A percentile compares a stretch with the other conserved stretches of the same genome.
Evolutionary conservation across 2,888 invertebrate genomes (phyloP).

Genomic region (Anodontia alba): DNA sequence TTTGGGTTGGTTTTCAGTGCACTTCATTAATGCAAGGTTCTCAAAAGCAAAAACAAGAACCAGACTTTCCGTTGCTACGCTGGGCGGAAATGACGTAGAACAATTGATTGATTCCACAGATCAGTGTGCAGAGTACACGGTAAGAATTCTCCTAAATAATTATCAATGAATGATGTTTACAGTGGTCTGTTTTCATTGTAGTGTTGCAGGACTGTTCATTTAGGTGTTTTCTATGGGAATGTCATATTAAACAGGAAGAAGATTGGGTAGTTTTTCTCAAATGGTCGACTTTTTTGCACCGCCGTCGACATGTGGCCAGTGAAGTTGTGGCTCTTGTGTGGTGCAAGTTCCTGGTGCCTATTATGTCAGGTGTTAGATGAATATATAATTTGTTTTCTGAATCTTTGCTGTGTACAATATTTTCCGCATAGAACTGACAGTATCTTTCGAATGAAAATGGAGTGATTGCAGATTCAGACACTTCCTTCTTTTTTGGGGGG

Average conservation of each 20-base stretch:
- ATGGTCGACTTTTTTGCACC: background rate
- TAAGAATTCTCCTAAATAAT: background rate
- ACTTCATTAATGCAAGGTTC: too few species aligned
- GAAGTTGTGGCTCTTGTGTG: too few species aligned
- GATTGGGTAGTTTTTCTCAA: background rate
- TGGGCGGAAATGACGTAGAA: constrained; percentile 15
- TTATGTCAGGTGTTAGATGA: too few species aligned
- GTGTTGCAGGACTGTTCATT: background rate
- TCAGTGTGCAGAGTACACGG: constrained; percentile 2
- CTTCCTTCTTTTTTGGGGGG: too few species aligned
- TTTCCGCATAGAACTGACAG: too few species aligned
- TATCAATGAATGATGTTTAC: background rate
- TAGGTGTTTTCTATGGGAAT: background rate
- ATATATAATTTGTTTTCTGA: too few species aligned
- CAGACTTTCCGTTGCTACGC: constrained; percentile 10
- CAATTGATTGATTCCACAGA: constrained; percentile 11
- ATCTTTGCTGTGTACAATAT: too few species aligned
- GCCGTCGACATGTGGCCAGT: background rate
- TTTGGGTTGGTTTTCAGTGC: too few species aligned
- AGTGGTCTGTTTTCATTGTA: background rate
- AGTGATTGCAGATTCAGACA: too few species aligned
- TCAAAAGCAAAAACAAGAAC: background rate
- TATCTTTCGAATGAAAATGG: too few species aligned
- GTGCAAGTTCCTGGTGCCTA: background rate
- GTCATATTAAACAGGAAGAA: background rate